Evolutionary conservation across 2,797 vertebrate species (phyloP), one percentile per base, ranked within the genome.

Genomic region (Galaxias olidus): DNA sequence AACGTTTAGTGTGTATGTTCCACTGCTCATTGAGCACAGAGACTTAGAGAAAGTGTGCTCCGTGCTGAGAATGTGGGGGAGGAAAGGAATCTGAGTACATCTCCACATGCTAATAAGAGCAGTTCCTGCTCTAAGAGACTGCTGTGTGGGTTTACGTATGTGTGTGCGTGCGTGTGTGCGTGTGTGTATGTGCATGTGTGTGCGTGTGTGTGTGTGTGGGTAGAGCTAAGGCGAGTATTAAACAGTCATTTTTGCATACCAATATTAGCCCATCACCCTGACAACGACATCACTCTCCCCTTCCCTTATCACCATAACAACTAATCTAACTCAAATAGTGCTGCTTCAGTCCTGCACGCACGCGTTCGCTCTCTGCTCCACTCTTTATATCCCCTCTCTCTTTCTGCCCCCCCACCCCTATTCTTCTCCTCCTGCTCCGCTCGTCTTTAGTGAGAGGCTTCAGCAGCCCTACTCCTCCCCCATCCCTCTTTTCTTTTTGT

Each of bases 281-380:
- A 89, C 87, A 89, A 89, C 86, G 85, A 79, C 81, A 84, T 85
- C 78, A 72, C 72, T 44, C 19, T 87, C 76, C 77, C 63, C 71
- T 68, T 78, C 81, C 76, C 86, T 87, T 87, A 87, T 88, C 86
- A 84, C 86, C 84, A 87, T 89, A 89, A 89, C 86, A 88, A 88
- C 86, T 89, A 82, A 89, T 90, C 81, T 87, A 84, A 84, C 72
- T 78, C 82, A 86, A 86, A 87, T 88, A 85, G 79, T 80, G 77
- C 74, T 71, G 70, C 73, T 17, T 57, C 47, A 57, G 18, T 53
- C 47, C n/a, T 14, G 30, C 59, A 19, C 59, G 20, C 60, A 50
- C 4, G 18, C 15, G 30, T 18, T 63, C 46, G 17, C 57, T 62
- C 19, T 63, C 49, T n/a, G n/a, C n/a, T n/a, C n/a, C n/a, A n/a